These are phyloP conservation scores for Anseranas semipalmata DNA, from an alignment of 2,113 vertebrate species.

Conservation along the genomic window DNA sequence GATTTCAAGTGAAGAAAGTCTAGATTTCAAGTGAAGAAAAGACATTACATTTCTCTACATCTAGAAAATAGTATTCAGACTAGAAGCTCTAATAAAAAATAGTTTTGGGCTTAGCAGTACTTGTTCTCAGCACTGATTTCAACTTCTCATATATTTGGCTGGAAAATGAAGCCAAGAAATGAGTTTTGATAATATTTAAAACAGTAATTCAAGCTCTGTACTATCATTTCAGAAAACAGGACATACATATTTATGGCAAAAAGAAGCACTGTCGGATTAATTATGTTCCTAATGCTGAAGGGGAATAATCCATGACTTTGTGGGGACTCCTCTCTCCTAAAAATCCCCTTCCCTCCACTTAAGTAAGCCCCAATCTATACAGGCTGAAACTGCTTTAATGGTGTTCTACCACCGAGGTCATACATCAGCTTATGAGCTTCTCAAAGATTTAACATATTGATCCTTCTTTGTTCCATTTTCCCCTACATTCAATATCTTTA, in stretches of 20 bases:
- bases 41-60: not conserved
- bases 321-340: not conserved
- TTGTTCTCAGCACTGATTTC: slow-evolving; percentile 8
- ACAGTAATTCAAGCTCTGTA: not conserved
- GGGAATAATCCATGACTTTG: not conserved
- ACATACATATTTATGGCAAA: not conserved
- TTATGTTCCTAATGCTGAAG: not conserved
- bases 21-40: slow-evolving; percentile 12
- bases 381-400: not conserved
- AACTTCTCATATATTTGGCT: slow-evolving; percentile 18
- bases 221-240: not conserved
- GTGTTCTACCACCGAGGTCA: not conserved
- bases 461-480: slow-evolving; percentile 2
- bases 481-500: not conserved
- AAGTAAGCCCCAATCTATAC: not conserved
- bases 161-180: slow-evolving; percentile 39
- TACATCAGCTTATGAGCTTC: not conserved
- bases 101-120: not conserved
- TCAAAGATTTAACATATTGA: slow-evolving; percentile 19
- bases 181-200: slow-evolving; percentile 45
- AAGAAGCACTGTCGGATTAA: not conserved
- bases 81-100: not conserved
- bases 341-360: not conserved
- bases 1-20: not conserved
- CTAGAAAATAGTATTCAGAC: not conserved